Percentiles rank a stretch among this genome's conserved stretches.
Conservation (phyloP, 2,888 invertebrate species). For the Pyralis farinalis region DNA sequence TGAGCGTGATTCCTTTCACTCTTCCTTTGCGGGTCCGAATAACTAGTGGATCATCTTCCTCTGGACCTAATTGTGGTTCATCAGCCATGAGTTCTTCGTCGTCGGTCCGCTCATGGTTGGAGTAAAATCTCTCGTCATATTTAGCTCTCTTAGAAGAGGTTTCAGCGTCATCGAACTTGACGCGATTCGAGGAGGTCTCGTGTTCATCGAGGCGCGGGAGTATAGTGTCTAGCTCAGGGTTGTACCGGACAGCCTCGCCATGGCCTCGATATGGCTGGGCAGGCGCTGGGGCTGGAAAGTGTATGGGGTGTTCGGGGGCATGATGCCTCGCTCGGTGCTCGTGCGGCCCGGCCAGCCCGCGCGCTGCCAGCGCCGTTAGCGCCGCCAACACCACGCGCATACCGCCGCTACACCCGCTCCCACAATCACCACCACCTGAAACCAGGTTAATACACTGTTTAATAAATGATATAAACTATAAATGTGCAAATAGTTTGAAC, state of each 20-base stretch:
- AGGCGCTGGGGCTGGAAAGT: slow-evolving; percentile 58
- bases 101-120: slow-evolving; percentile 57
- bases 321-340: slow-evolving; percentile 77
- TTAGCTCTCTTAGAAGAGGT: slow-evolving; percentile 62
- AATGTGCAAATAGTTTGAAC: too few species aligned
- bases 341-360: slow-evolving; percentile 68
- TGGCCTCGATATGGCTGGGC: slow-evolving; percentile 77
- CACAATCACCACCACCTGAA: slow-evolving; percentile 70
- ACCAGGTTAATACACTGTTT: slow-evolving; percentile 10
- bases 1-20: slow-evolving; percentile 88
- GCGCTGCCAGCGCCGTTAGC: slow-evolving; percentile 72
- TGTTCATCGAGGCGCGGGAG: slow-evolving; percentile 67
- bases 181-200: slow-evolving; percentile 65
- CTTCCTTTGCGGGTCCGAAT: slow-evolving; percentile 89
- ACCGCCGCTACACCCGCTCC: slow-evolving; percentile 65
- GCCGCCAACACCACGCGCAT: slow-evolving; percentile 76
- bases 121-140: slow-evolving; percentile 64
- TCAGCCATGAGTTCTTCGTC: slow-evolving; percentile 60
- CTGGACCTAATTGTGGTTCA: slow-evolving; percentile 67
- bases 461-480: slow-evolving; percentile 4
- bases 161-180: slow-evolving; percentile 55
- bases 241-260: slow-evolving; percentile 78
- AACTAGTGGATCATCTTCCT: slow-evolving; percentile 86
- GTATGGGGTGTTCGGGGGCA: slow-evolving; percentile 63
- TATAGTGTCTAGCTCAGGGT: slow-evolving; percentile 77